A percentile compares a stretch with the other conserved stretches of the same genome.
Evolutionary conservation across 2,113 vertebrate genomes (phyloP).

Genomic region (Okapia johnstoni): DNA sequence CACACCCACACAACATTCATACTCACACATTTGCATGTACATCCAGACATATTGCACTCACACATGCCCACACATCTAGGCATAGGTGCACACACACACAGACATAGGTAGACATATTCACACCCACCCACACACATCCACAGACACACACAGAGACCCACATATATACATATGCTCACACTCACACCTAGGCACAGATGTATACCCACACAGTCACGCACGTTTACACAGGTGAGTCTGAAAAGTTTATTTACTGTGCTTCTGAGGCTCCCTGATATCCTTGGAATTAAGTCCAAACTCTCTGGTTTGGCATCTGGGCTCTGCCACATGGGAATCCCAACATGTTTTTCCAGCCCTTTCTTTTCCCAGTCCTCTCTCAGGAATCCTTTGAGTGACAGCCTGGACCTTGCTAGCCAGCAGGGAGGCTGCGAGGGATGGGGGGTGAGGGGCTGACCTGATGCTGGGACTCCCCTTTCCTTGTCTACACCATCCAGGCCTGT

Average conservation of each 20-base stretch:
- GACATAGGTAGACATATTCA: background rate
- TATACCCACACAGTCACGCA: background rate
- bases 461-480: background rate
- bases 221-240: background rate
- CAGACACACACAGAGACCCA: background rate
- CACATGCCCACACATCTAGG: background rate
- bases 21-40: background rate
- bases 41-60: background rate
- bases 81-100: background rate
- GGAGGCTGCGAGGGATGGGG: background rate
- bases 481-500: fast-evolving
- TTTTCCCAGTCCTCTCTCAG: background rate
- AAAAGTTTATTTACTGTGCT: background rate
- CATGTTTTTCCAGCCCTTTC: background rate
- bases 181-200: background rate
- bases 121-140: background rate
- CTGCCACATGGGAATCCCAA: background rate
- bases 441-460: fast-evolving
- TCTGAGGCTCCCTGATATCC: background rate
- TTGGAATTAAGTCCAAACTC: background rate
- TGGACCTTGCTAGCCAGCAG: background rate
- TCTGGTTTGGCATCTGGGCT: background rate
- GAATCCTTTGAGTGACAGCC: background rate
- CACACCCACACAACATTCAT: background rate
- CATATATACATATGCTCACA: background rate